Conservation (phyloP, 1,140 invertebrate species). For the Listronotus oregonensis region DNA sequence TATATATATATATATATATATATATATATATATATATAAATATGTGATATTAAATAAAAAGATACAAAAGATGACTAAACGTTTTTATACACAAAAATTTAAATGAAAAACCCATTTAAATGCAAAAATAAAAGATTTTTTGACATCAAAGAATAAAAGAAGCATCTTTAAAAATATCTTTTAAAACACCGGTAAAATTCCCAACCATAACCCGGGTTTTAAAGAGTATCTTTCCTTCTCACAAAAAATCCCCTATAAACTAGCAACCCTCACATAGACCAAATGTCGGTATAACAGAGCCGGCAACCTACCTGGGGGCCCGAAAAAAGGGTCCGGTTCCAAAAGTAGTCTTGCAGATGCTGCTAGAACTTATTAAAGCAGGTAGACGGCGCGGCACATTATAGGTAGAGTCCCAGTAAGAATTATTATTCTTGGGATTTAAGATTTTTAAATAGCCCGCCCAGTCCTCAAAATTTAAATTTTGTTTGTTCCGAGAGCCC, state of each 20-base stretch:
- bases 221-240: neutral
- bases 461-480: neutral
- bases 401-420: neutral
- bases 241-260: constrained; percentile 8
- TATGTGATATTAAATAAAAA: too few relatives aligned
- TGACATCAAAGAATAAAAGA: too few relatives aligned
- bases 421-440: constrained; percentile 8
- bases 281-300: constrained; percentile 14
- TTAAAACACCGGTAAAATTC: neutral
- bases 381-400: neutral
- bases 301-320: constrained; percentile 1
- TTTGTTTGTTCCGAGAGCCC: neutral
- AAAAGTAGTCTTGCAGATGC: constrained; percentile 12
- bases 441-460: neutral
- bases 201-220: neutral
- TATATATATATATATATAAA: too few relatives aligned
- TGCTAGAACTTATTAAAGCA: neutral
- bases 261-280: constrained; percentile 8
- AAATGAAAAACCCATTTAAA: too few relatives aligned
- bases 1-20: too few relatives aligned
- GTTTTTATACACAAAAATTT: too few relatives aligned
- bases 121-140: too few relatives aligned
- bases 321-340: constrained; percentile 9
- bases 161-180: too few relatives aligned
- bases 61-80: too few relatives aligned